Base-by-base conservation (phyloP, 2,113 vertebrate species). In the Ageneiosus marmoratus region DNA sequence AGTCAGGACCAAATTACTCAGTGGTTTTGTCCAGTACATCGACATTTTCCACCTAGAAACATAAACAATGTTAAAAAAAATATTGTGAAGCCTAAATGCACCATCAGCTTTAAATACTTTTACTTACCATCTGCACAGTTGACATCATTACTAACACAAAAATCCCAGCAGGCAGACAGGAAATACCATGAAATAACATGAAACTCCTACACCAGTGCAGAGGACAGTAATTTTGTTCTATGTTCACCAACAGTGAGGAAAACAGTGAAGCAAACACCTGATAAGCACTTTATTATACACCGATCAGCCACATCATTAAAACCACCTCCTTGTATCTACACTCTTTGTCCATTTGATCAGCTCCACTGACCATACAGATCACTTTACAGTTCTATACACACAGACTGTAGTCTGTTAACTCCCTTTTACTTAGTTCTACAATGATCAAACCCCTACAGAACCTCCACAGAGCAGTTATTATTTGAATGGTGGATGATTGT, bases 1-100 rank as follows among this genome's bases (percentile, higher is more conserved):
- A 0, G 27, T 0, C 32, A 96, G 87, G 60, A 94, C 85, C 83
- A 89, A 16, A 2, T 84, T 24, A 24, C 82, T 83, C 1, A 83
- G 27, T n/a, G 0, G 1, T 4, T 27, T 27, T 1, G 69, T 83
- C 83, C 60, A 81, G 62, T 3, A 1, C 86, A 87, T 85, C 34
- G 65, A 22, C 3, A 44, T 65, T 18, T 32, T 53, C 7, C 78
- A n/a, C 78, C 46, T 73, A 48, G 13, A 55, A 87, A 83, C 53
- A 81, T 82, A 69, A n/a, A 89, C 80, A 88, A 20, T 27, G 13
- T 73, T 29, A 48, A 44, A 2, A 63, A 13, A 34, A 16, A 65
- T 65, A 29, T 41, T 41, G 37, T 41, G 2, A 41, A 41, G 37
- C 37, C 37, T n/a, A n/a, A n/a, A n/a, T n/a, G n/a, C n/a, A n/a